Conservation (phyloP, 2,113 vertebrate genomes). For the Chaetorhynchus papuensis region DNA sequence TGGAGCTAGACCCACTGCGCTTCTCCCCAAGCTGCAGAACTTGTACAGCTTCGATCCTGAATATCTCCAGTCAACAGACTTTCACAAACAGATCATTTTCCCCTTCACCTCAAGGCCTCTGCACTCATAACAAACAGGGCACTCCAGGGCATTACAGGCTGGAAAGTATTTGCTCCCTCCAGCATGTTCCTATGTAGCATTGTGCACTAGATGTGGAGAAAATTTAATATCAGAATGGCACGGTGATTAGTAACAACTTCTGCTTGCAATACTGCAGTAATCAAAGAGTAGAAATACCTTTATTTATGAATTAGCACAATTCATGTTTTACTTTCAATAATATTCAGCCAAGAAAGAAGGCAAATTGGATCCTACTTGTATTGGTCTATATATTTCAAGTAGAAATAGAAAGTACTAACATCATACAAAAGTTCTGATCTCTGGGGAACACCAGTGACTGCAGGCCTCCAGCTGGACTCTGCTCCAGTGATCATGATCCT, state of each 20-base stretch:
- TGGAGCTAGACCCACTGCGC: background rate
- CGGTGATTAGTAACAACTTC: background rate
- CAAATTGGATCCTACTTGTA: background rate
- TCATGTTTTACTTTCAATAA: background rate
- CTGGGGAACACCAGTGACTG: background rate
- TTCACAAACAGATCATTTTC: background rate
- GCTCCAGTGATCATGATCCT: background rate
- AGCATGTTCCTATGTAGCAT: accelerated
- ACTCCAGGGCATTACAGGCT: background rate
- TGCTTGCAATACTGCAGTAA: background rate
- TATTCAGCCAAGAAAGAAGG: background rate
- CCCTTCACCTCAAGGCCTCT: background rate
- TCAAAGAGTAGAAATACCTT: background rate
- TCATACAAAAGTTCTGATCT: accelerated
- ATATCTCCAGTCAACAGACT: background rate
- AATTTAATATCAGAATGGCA: background rate
- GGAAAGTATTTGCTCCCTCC: background rate
- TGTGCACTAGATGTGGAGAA: background rate
- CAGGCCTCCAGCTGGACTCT: background rate
- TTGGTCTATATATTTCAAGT: background rate
- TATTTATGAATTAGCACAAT: background rate
- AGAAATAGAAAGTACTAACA: background rate
- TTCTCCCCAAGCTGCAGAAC: background rate
- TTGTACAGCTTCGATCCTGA: background rate
- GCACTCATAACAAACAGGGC: background rate